Percentiles rank a stretch among this genome's conserved stretches.
Evolutionary conservation across 1,140 invertebrate genomes (phyloP).

Genomic region (Triops longicaudatus): DNA sequence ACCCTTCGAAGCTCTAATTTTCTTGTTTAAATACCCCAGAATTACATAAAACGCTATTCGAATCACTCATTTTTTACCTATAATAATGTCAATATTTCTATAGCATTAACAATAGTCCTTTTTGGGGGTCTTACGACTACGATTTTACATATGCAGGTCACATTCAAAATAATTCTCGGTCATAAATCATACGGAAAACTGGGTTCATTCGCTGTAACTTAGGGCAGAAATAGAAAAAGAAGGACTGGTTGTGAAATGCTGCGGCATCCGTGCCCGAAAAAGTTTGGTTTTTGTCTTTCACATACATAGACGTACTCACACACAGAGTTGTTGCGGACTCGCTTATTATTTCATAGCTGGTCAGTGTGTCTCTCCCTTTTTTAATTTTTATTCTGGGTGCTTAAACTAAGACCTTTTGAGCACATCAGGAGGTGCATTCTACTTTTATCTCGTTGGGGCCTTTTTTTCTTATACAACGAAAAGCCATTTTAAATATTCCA

Average conservation of each 20-base stretch:
- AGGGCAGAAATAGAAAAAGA: background rate
- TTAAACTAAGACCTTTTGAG: background rate
- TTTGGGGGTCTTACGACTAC: background rate
- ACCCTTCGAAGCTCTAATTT: background rate
- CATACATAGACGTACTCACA: background rate
- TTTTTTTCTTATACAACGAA: background rate
- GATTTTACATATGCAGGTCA: constrained; percentile 12
- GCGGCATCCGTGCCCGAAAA: background rate
- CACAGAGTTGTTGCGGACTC: background rate
- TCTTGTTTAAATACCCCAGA: background rate
- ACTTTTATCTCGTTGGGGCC: background rate
- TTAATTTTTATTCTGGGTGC: background rate
- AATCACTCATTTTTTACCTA: too few species aligned
- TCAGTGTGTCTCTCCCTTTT: background rate
- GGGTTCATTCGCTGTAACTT: background rate
- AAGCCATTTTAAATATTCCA: background rate
- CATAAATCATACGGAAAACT: background rate
- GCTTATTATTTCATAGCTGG: background rate
- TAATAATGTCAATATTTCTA: background rate
- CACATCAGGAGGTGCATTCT: constrained; percentile 9
- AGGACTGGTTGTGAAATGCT: background rate
- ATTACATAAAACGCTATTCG: background rate
- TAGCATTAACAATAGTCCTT: background rate
- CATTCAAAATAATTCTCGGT: background rate
- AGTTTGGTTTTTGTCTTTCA: background rate